Percentiles rank a stretch among this genome's conserved stretches.
These are phyloP conservation scores for Eurystomus gularis DNA, from an alignment of 2,113 vertebrate genomes.

Conservation along the genomic window DNA sequence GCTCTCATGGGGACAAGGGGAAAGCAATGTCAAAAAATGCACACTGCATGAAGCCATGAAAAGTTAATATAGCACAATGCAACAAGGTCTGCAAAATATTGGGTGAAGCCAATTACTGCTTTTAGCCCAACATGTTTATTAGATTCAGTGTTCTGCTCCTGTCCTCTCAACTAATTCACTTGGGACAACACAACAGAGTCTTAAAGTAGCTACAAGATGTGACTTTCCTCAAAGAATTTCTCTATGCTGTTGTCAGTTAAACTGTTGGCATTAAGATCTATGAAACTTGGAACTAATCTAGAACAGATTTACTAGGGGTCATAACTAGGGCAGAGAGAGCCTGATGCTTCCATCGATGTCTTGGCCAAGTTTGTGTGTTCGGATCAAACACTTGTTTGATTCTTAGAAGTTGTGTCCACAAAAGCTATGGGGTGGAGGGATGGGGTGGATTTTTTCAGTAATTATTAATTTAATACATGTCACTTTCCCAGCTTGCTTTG, in stretches of 20 bases:
- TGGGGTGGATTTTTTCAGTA: background rate
- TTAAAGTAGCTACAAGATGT: slow-evolving; percentile 16
- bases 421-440: background rate
- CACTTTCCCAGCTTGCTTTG: background rate
- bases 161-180: slow-evolving; percentile 5
- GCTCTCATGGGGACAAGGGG: slow-evolving; percentile 57
- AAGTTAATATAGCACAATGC: slow-evolving; percentile 59
- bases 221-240: background rate
- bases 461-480: background rate
- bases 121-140: slow-evolving; percentile 38
- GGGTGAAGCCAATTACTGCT: slow-evolving; percentile 57
- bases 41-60: slow-evolving; percentile 34
- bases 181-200: background rate
- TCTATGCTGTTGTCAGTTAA: background rate
- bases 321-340: background rate
- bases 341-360: background rate
- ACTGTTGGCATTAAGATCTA: background rate
- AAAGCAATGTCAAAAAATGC: slow-evolving; percentile 67
- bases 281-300: background rate
- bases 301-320: background rate
- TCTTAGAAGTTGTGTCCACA: background rate
- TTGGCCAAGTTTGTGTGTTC: background rate
- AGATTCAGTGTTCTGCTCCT: slow-evolving; percentile 7
- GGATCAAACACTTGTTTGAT: background rate
- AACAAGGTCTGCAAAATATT: slow-evolving; percentile 32